Conservation (phyloP, 2,797 vertebrate species). For the Sebastes flavidus region DNA sequence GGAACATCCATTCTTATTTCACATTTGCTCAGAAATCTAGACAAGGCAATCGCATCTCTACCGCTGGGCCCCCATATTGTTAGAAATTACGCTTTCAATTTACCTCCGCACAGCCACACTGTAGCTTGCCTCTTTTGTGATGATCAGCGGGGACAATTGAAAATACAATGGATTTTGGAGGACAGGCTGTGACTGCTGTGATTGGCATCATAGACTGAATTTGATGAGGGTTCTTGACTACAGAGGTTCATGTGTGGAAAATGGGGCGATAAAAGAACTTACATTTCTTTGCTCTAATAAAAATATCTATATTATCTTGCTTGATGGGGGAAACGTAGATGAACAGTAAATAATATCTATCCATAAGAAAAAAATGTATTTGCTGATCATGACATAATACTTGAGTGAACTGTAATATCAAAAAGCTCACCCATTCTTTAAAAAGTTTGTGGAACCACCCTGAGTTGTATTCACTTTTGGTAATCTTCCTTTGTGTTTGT, state of each 20-base stretch:
- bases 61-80: conserved; percentile 76
- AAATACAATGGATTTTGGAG: conserved; percentile 69
- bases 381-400: not conserved
- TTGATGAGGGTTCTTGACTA: conserved; percentile 12
- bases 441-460: not conserved
- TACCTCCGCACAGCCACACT: conserved; percentile 54
- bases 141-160: conserved; percentile 74
- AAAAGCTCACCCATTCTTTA: not conserved
- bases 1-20: conserved; percentile 80
- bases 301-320: not conserved
- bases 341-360: not conserved
- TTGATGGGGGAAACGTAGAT: not conserved
- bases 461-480: not conserved
- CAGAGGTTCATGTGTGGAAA: conserved; percentile 15
- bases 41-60: conserved; percentile 74
- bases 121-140: conserved; percentile 66
- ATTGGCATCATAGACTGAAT: conserved; percentile 25
- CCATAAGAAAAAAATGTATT: not conserved
- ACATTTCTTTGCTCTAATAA: not conserved
- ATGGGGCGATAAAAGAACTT: not conserved
- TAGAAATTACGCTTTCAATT: conserved; percentile 85
- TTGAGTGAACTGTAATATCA: not conserved
- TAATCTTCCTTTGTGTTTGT: not conserved
- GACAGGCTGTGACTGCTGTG: conserved; percentile 44
- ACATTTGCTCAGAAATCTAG: conserved; percentile 76